Conservation (phyloP, 2,113 vertebrate genomes). For the Nerophis ophidion region DNA sequence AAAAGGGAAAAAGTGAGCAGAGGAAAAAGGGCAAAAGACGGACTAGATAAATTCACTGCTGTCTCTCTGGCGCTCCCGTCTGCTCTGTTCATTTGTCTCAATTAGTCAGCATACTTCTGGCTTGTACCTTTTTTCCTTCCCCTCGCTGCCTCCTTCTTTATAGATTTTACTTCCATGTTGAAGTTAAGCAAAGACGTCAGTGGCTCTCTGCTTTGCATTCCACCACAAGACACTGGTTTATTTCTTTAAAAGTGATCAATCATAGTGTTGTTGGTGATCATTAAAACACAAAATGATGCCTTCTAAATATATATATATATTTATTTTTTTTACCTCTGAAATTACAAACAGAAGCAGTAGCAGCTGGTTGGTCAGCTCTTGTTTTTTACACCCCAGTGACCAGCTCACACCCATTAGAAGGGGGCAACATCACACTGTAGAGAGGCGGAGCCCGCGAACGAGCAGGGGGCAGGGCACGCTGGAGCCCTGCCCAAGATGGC, state of each 20-base stretch:
- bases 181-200: conserved; percentile 3
- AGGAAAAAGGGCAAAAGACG: conserved; percentile 48
- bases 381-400: conserved; percentile 78
- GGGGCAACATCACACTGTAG: not conserved
- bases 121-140: conserved; percentile 23
- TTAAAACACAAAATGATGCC: not conserved
- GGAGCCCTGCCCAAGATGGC: too few species aligned
- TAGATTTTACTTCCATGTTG: conserved; percentile 23
- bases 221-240: not conserved
- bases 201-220: not conserved
- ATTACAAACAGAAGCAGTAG: conserved; percentile 57
- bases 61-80: conserved; percentile 30
- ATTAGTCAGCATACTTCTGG: conserved; percentile 47
- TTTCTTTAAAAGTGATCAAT: conserved; percentile 1
- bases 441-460: too few species aligned
- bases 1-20: conserved; percentile 9
- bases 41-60: conserved; percentile 46
- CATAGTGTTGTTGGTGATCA: not conserved
- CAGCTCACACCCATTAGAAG: conserved; percentile 60
- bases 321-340: conserved; percentile 8
- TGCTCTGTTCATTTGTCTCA: conserved; percentile 60
- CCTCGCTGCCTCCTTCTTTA: conserved; percentile 2
- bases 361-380: conserved; percentile 60
- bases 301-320: not conserved
- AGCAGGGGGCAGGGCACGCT: too few species aligned